Conservation (phyloP, 2,797 vertebrate species). For the Cichlasoma orientale region DNA sequence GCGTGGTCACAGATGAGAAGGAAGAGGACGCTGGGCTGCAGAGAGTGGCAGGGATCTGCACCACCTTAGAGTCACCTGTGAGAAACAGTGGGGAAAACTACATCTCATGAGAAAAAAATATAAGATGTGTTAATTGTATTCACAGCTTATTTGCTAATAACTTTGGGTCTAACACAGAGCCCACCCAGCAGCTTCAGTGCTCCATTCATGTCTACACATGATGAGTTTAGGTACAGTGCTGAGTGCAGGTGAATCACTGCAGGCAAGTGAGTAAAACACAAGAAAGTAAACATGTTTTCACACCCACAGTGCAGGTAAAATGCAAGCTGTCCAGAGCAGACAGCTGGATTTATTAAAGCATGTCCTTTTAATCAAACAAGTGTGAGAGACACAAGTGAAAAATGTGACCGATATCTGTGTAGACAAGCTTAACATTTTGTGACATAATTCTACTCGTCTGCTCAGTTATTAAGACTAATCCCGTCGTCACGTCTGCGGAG, state of each 20-base stretch:
- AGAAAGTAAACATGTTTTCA: background rate
- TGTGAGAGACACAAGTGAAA: background rate
- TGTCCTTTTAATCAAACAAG: background rate
- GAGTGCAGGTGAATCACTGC: background rate
- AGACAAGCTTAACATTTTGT: background rate
- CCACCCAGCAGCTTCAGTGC: background rate
- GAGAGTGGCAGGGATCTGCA: conserved; percentile 60
- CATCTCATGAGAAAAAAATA: background rate
- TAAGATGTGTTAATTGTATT: background rate
- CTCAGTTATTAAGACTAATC: background rate
- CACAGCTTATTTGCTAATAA: background rate
- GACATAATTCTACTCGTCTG: background rate
- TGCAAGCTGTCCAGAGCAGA: background rate
- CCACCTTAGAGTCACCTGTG: conserved; percentile 77
- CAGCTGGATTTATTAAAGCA: background rate
- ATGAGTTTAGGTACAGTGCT: background rate
- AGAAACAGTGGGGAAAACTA: background rate
- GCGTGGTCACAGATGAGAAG: conserved; percentile 83
- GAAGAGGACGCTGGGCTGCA: conserved; percentile 26
- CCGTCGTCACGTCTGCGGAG: background rate
- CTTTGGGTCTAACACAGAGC: background rate
- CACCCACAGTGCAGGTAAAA: background rate
- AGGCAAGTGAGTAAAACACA: background rate
- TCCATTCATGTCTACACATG: accelerated
- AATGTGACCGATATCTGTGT: background rate